Conservation (phyloP, 2,113 vertebrate genomes). For the Chionodraco myersi region DNA sequence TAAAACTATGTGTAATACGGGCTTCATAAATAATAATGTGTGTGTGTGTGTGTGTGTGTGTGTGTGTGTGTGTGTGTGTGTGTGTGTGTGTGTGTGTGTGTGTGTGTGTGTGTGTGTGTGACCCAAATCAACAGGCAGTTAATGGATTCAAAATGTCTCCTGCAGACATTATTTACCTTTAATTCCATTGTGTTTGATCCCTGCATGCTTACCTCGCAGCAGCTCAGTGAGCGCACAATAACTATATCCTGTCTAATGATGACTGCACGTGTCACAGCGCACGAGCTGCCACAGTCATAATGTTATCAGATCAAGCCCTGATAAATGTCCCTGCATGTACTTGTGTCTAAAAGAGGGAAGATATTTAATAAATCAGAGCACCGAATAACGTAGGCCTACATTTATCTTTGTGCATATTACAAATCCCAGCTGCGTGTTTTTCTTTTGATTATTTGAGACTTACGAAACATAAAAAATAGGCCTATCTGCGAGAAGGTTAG, state of each 20-base stretch:
- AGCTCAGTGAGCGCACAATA: background rate
- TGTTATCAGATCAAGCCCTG: background rate
- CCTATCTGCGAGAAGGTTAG: background rate
- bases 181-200: conserved; percentile 39
- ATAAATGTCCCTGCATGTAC: background rate
- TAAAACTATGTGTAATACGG: background rate
- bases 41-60: too few species aligned
- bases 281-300: background rate
- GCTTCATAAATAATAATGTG: background rate
- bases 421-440: background rate
- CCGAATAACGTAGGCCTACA: background rate
- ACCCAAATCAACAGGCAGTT: background rate
- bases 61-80: too few species aligned
- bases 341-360: background rate
- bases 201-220: background rate
- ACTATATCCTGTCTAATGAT: background rate
- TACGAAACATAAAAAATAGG: background rate
- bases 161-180: conserved; percentile 14
- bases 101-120: background rate
- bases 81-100: too few species aligned
- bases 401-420: too few species aligned
- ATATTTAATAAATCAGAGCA: background rate
- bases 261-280: background rate
- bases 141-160: conserved; percentile 63
- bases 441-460: background rate